These are phyloP conservation scores for Silurus meridionalis DNA, from an alignment of 2,113 vertebrate genomes.

Conservation along the genomic window DNA sequence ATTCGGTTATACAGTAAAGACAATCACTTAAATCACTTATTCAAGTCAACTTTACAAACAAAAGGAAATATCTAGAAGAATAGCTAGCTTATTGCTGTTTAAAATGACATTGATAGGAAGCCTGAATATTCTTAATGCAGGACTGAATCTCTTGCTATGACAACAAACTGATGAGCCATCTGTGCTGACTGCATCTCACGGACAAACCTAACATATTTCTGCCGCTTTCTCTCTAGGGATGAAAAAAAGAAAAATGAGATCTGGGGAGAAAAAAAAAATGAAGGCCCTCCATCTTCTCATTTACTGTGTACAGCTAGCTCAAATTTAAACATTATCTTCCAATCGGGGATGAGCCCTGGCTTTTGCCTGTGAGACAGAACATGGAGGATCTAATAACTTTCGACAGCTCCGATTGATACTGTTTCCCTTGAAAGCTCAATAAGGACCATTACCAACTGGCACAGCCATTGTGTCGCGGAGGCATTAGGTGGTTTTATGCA, in stretches of 20 bases:
- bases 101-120: not conserved
- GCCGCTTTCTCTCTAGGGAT: slow-evolving; percentile 35
- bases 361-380: slow-evolving; percentile 20
- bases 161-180: slow-evolving; percentile 50
- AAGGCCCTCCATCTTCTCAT: slow-evolving; percentile 49
- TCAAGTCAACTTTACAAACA: not conserved
- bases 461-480: not conserved
- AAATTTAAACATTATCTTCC: slow-evolving; percentile 45
- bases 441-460: slow-evolving; percentile 15
- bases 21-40: not conserved
- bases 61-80: not conserved
- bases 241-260: slow-evolving; percentile 39
- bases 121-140: slow-evolving; percentile 34
- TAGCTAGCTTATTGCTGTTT: not conserved
- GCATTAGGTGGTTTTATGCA: slow-evolving; percentile 41
- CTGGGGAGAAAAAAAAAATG: slow-evolving; percentile 33
- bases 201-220: slow-evolving; percentile 49
- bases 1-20: not conserved
- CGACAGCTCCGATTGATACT: slow-evolving; percentile 42
- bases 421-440: slow-evolving; percentile 32
- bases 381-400: slow-evolving; percentile 41
- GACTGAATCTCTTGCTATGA: slow-evolving; percentile 45
- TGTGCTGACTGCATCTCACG: slow-evolving; percentile 40
- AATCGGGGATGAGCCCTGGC: slow-evolving; percentile 23
- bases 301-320: slow-evolving; percentile 39